Base-by-base conservation (phyloP, 2,113 vertebrate genomes). In the Siphamia tubifer region DNA sequence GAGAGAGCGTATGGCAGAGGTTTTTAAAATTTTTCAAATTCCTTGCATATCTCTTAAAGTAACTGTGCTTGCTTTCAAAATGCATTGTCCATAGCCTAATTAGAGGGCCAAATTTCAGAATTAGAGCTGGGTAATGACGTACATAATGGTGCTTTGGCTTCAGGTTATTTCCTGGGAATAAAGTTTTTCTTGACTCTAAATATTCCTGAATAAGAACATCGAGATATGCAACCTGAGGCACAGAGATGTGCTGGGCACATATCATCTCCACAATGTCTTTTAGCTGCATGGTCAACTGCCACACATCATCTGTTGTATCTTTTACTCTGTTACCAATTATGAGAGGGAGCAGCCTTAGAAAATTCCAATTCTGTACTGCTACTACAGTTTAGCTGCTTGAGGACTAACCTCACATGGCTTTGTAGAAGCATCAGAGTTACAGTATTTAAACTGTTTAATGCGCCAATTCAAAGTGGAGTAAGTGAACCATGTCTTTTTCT, bases 381-480 rank as follows among this genome's bases (percentile, higher is more conserved):
- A 54, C 45, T 52, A 34, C 2, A 61, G 16, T 32, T 58, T 70
- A 16, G 2, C 17, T 36, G 12, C 15, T 8, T 45, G 20, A 6
- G 42, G 25, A 6, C 28, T 69, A 28, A 69, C 28, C 5, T 21
- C 36, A 52, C 44, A 52, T 1, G 7, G 54, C 8, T 70, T 61
- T 28, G 30, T 9, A 45, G 30, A 70, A 8, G 55, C 31, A 61
- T 53, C 67, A 44, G 24, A 24, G 1, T 5, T 16, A 17, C 30
- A 35, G 51, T 77, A 77, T 30, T 74, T 76, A 19, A 83, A 75
- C 43, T 82, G 60, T 28, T 74, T 69, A 21, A 53, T 79, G 42
- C 9, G 8, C 0, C 13, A 3, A 69, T 73, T 85, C 38, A 81
- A 39, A 27, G 42, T 6, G 27, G 54, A 45, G 34, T 78, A 79